phyloP scores from a whole-genome alignment of 30 jellyfish, hydroid and myxozoan genomes.

The Sanderia malayensis region DNA sequence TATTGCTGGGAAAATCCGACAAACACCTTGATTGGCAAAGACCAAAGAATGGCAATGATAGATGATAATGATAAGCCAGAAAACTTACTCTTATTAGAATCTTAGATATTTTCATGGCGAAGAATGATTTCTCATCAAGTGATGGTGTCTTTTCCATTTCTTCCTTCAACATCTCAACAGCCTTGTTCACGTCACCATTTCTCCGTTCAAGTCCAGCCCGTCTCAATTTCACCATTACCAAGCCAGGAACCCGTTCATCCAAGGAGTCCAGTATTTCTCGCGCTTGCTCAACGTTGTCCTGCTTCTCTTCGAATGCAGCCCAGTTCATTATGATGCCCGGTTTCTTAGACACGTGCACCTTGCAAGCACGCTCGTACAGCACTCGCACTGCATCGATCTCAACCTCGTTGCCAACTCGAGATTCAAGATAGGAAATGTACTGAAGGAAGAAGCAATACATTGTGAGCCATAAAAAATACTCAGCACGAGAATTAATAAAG shows the following conservation, averaged over 20 bases:
- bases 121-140: constrained; percentile 81
- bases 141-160: constrained; percentile 64
- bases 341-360: constrained; percentile 70
- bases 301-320: constrained; percentile 93
- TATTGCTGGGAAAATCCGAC: no score
- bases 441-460: constrained; percentile 20
- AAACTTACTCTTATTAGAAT: constrained; percentile 65
- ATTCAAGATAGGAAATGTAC: constrained; percentile 72
- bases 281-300: constrained; percentile 48
- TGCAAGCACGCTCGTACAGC: constrained; percentile 83
- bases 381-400: constrained; percentile 27
- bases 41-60: no score
- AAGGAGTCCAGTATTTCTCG: constrained; percentile 54
- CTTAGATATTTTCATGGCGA: constrained; percentile 70
- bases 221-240: constrained; percentile 76
- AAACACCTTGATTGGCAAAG: no score
- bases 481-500: not conserved
- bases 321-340: constrained; percentile 70
- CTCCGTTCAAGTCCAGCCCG: constrained; percentile 85
- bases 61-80: no score
- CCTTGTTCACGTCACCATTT: constrained; percentile 47
- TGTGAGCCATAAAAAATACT: not conserved
- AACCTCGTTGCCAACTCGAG: constrained; percentile 1
- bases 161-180: constrained; percentile 50
- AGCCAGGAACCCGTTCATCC: constrained; percentile 79